These are phyloP conservation scores for Triplophysa dalaica DNA, from an alignment of 2,113 vertebrate species.

Conservation along the genomic window DNA sequence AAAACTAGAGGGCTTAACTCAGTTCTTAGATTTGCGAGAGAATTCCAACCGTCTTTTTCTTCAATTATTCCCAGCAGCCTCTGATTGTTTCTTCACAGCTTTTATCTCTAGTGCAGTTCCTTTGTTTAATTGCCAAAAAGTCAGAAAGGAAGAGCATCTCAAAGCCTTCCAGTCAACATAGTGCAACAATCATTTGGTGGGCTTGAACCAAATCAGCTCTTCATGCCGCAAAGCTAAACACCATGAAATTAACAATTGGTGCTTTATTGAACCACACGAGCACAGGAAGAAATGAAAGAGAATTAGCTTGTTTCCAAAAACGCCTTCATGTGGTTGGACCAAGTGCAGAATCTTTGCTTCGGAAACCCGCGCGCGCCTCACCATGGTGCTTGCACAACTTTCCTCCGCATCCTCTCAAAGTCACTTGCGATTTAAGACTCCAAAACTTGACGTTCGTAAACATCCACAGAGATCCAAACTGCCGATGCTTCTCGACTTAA, in stretches of 20 bases:
- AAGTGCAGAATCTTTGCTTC: constrained; percentile 25
- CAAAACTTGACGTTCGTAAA: constrained; percentile 7
- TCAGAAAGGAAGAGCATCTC: neutral
- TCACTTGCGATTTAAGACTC: constrained; percentile 40
- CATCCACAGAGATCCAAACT: constrained; percentile 15
- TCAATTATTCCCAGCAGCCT: constrained; percentile 43
- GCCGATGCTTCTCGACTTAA: neutral
- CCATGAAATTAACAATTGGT: constrained; percentile 43
- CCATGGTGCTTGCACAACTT: constrained; percentile 24
- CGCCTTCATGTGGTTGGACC: constrained; percentile 43
- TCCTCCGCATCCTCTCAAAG: constrained; percentile 26
- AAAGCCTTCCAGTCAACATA: constrained; percentile 17
- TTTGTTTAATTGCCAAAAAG: constrained; percentile 22
- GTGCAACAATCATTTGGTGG: constrained; percentile 15
- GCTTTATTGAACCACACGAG: constrained; percentile 37
- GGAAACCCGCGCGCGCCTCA: neutral
- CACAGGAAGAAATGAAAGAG: constrained; percentile 22
- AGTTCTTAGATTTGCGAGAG: constrained; percentile 17
- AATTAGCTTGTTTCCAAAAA: constrained; percentile 4
- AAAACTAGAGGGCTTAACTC: constrained; percentile 20
- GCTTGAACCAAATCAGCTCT: constrained; percentile 39
- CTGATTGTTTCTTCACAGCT: constrained; percentile 31
- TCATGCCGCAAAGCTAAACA: constrained; percentile 33
- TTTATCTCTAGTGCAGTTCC: constrained; percentile 31
- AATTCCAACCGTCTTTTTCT: constrained; percentile 7